Conservation (phyloP, 2,888 invertebrate genomes). For the Mechanitis mazaeus region DNA sequence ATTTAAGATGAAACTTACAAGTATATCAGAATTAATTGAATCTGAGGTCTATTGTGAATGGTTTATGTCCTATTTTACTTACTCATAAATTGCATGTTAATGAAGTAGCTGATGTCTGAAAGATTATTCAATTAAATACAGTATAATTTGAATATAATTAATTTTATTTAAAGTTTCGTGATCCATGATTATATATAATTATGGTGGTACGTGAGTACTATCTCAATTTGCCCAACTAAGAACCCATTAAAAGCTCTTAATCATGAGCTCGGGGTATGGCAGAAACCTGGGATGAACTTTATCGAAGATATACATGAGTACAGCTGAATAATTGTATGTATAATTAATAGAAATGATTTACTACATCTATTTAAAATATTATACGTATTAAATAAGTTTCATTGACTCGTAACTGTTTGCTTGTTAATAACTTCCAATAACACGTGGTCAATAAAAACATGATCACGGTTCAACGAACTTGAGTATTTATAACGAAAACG, state of each 20-base stretch:
- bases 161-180: too few relatives aligned
- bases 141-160: too few relatives aligned
- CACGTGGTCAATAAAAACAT: background rate
- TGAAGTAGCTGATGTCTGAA: conserved; percentile 1
- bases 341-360: too few relatives aligned
- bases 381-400: background rate
- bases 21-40: background rate
- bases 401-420: background rate
- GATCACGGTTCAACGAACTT: background rate
- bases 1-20: background rate
- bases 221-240: too few relatives aligned
- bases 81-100: background rate
- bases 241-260: too few relatives aligned
- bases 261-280: too few relatives aligned
- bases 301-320: too few relatives aligned
- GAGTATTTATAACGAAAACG: background rate
- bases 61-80: background rate
- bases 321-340: too few relatives aligned
- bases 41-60: background rate
- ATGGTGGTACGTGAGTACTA: too few relatives aligned
- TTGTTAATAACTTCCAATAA: background rate
- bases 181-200: too few relatives aligned
- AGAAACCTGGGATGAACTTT: too few relatives aligned
- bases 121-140: conserved; percentile 1
- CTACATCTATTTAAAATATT: too few relatives aligned